A percentile compares a stretch with the other conserved stretches of the same genome.
These are phyloP conservation scores for Drosophila pseudotakahashii DNA, from an alignment of 2,888 invertebrate species.

Conservation along the genomic window DNA sequence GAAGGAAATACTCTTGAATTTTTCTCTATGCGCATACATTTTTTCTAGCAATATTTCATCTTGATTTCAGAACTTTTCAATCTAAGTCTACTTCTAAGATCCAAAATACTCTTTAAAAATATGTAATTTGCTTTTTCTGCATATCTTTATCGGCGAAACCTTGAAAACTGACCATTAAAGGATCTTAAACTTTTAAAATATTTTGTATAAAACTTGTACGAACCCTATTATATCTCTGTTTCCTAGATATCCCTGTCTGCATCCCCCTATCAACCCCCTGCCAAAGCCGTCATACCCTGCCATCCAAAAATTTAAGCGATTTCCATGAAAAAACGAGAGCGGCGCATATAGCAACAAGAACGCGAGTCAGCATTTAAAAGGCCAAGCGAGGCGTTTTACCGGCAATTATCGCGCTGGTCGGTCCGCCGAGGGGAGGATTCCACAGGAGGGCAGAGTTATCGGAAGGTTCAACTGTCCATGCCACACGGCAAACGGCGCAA, in stretches of 20 bases:
- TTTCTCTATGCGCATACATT: too few species aligned
- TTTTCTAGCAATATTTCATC: too few species aligned
- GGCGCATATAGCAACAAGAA: conserved; percentile 35
- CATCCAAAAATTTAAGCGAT: conserved; percentile 26
- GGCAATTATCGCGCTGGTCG: conserved; percentile 76
- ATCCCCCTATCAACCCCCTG: not conserved
- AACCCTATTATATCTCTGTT: too few species aligned
- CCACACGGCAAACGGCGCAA: conserved; percentile 34
- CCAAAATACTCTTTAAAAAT: not conserved
- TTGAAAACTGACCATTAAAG: too few species aligned
- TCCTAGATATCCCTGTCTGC: not conserved
- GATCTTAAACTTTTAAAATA: not conserved
- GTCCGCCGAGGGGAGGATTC: conserved; percentile 6
- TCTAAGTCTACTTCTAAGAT: too few species aligned
- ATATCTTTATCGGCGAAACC: too few species aligned
- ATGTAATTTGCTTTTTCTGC: too few species aligned
- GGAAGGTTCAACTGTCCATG: conserved; percentile 38
- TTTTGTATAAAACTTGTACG: not conserved
- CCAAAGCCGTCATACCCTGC: conserved; percentile 36
- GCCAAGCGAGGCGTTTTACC: conserved; percentile 80
- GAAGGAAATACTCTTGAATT: too few species aligned
- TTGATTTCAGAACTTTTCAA: too few species aligned
- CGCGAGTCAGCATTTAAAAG: conserved; percentile 72
- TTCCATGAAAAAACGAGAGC: conserved; percentile 39
- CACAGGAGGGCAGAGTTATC: conserved; percentile 21